Evolutionary conservation across 2,797 vertebrate species (phyloP).

Genomic region (Adrianichthys oophorus): DNA sequence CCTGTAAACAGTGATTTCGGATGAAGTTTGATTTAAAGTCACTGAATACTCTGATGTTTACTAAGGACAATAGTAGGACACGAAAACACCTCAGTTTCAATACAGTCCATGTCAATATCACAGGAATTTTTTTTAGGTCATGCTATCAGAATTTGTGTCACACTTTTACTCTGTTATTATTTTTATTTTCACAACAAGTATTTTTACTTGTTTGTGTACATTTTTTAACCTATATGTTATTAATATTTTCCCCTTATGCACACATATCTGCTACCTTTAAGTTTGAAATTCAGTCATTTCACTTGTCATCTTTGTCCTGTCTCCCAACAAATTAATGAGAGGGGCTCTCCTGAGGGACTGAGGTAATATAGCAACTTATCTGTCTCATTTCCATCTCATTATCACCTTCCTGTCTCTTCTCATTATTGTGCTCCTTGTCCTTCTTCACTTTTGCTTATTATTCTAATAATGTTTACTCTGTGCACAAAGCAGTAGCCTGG

Average conservation of each 20-base stretch:
- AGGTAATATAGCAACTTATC: slow-evolving; percentile 61
- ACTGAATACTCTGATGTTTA: no score
- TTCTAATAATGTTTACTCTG: slow-evolving; percentile 35
- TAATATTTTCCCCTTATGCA: slow-evolving; percentile 8
- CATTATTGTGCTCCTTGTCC: slow-evolving; percentile 28
- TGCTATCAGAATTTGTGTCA: no score
- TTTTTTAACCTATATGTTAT: slow-evolving; percentile 5
- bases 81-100: no score
- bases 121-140: no score
- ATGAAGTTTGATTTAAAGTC: no score
- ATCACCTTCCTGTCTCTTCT: slow-evolving; percentile 46
- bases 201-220: slow-evolving; percentile 2
- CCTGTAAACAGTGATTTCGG: no score
- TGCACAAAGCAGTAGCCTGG: background rate
- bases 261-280: slow-evolving; percentile 5
- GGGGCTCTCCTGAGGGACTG: slow-evolving; percentile 65
- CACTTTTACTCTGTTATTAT: background rate
- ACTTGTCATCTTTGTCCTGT: slow-evolving; percentile 45
- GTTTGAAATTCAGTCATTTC: slow-evolving; percentile 32
- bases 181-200: background rate
- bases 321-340: slow-evolving; percentile 67
- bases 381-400: slow-evolving; percentile 73
- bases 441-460: slow-evolving; percentile 27
- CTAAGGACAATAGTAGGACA: no score
- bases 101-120: no score